Base-by-base conservation (phyloP, 2,888 invertebrate genomes). In the Alviniconcha strummeri region DNA sequence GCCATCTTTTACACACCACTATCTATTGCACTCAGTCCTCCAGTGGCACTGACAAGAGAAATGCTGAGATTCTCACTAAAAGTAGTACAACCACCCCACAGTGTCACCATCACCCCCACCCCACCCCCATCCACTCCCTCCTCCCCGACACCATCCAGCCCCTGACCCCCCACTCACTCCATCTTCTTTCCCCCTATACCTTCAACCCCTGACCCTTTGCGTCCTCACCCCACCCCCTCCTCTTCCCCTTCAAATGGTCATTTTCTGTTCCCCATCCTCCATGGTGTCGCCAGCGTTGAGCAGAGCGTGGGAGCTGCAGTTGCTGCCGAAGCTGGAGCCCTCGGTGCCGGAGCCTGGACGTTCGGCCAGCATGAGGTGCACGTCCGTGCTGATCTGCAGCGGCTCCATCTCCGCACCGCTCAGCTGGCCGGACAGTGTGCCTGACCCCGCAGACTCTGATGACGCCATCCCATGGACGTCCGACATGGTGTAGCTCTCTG, bases 241-340 rank as follows among this genome's bases (percentile, higher is more conserved):
- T 55, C 75, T 17, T 0, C 75, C 75, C 55, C 1, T 19, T 36
- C 55, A 82, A 13, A 82, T 75, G 7, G 77, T 77, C 77, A 77
- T 82, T 17, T 82, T 82, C 77, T 76, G 64, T 56, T 76, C 80
- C 55, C 69, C 55, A 36, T 77, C 82, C 82, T 82, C 82, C 15
- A 19, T 56, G 55, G 67, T 15, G 7, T 86, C 85, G 15, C 83
- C 85, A 5, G 69, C 83, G 17, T 87, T 85, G 55, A 91, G 83
- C 36, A 91, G 85, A 9, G 88, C 88, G 72, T 89, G 89, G 19
- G 89, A 88, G 79, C 90, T 90, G 81, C 88, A 86, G 76, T 88
- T 89, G 80, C 91, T 91, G 77, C 89, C 90, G 83, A 89, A 91
- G 83, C 90, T 89, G 56, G 86, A 89, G 77, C 84, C 89, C 84